phyloP scores from a whole-genome alignment of 2,797 vertebrate genomes.

The Mus spretus region DNA sequence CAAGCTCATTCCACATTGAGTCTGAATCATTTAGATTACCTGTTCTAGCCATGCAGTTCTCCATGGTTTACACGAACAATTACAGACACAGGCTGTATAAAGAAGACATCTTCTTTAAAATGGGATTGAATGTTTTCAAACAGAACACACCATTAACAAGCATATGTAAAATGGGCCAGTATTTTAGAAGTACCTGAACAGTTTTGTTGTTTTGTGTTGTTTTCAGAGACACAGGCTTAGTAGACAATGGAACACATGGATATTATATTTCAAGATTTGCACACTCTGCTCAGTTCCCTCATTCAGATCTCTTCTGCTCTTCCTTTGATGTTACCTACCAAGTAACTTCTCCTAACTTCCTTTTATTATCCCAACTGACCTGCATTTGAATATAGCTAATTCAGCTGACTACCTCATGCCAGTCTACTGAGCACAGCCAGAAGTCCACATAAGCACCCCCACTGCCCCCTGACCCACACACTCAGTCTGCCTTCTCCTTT shows the following conservation, averaged over 20 bases:
- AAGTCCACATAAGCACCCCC: slow-evolving; percentile 79
- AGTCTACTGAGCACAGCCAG: slow-evolving; percentile 79
- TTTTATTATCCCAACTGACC: slow-evolving; percentile 70
- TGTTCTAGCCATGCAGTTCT: slow-evolving; percentile 38
- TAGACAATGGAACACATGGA: slow-evolving; percentile 37
- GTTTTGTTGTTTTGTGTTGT: slow-evolving; percentile 10
- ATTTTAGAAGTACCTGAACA: slow-evolving; percentile 77
- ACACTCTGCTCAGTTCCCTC: background rate
- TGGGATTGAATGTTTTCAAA: slow-evolving; percentile 74
- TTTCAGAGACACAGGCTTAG: background rate
- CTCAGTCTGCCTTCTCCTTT: slow-evolving; percentile 84
- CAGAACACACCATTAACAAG: slow-evolving; percentile 74
- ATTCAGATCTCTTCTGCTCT: slow-evolving; percentile 4
- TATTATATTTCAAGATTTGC: too few species aligned
- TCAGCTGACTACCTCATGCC: slow-evolving; percentile 71
- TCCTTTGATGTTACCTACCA: slow-evolving; percentile 32
- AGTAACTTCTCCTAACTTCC: slow-evolving; percentile 62
- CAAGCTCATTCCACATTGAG: slow-evolving; percentile 53
- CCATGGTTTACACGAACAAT: slow-evolving; percentile 60
- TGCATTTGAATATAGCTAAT: slow-evolving; percentile 80
- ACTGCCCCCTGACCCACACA: background rate
- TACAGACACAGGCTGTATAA: slow-evolving; percentile 67
- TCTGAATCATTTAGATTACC: slow-evolving; percentile 75
- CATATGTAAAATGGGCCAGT: slow-evolving; percentile 59
- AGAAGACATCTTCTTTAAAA: slow-evolving; percentile 70